A percentile compares a stretch with the other conserved stretches of the same genome.
Conservation (phyloP, 2,113 vertebrate species). For the Cariama cristata region DNA sequence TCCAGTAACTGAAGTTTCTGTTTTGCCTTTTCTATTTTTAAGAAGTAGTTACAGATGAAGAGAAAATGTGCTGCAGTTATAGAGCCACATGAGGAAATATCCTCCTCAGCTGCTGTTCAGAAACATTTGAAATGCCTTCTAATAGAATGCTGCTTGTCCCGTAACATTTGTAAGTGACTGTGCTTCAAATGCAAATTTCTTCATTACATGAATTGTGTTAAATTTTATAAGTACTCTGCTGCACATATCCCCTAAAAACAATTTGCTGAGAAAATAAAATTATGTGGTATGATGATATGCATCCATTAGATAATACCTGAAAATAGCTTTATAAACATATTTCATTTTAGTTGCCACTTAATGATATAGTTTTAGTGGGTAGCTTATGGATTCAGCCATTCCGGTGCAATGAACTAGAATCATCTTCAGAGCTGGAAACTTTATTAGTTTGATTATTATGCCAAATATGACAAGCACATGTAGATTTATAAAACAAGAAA, state of each 20-base stretch:
- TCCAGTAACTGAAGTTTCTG: conserved; percentile 68
- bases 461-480: conserved; percentile 31
- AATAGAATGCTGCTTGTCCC: conserved; percentile 65
- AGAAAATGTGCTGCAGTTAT: conserved; percentile 67
- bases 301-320: conserved; percentile 69
- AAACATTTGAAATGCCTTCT: conserved; percentile 65
- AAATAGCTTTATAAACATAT: conserved; percentile 68
- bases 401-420: conserved; percentile 37
- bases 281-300: conserved; percentile 33
- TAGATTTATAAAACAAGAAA: conserved; percentile 57
- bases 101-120: conserved; percentile 63
- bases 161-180: conserved; percentile 67
- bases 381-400: conserved; percentile 62
- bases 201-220: conserved; percentile 75
- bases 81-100: conserved; percentile 69
- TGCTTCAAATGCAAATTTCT: conserved; percentile 76
- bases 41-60: conserved; percentile 74
- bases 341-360: conserved; percentile 73
- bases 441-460: conserved; percentile 73
- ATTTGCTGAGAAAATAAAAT: conserved; percentile 74
- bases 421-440: conserved; percentile 48
- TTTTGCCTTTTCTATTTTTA: conserved; percentile 75
- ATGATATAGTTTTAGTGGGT: conserved; percentile 60
- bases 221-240: conserved; percentile 65
- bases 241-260: conserved; percentile 67